A percentile compares a stretch with the other conserved stretches of the same genome.
These are phyloP conservation scores for Cheilosia soror DNA, from an alignment of 2,888 invertebrate species.

Conservation along the genomic window DNA sequence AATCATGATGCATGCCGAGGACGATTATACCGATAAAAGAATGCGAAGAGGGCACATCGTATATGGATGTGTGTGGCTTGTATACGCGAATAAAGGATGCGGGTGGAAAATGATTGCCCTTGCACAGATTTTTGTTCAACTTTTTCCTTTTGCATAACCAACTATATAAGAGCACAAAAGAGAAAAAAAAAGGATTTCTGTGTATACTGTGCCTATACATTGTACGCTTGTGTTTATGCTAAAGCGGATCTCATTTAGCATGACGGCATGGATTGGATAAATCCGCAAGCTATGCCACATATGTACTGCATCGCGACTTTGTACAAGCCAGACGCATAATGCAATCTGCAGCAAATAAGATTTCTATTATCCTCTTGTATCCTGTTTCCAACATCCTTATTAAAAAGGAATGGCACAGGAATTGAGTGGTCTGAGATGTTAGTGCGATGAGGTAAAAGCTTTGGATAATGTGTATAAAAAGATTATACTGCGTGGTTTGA, in stretches of 20 bases:
- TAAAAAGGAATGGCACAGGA: constrained; percentile 52
- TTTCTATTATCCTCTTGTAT: constrained; percentile 57
- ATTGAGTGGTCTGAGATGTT: constrained; percentile 45
- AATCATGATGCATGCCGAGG: constrained; percentile 73
- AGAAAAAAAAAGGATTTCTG: constrained; percentile 30
- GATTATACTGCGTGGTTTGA: constrained; percentile 20
- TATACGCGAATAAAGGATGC: constrained; percentile 54
- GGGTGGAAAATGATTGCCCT: constrained; percentile 70
- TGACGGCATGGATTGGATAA: constrained; percentile 29
- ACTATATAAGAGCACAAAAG: constrained; percentile 34
- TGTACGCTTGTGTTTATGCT: constrained; percentile 51
- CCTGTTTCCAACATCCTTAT: constrained; percentile 62
- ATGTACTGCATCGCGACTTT: neutral
- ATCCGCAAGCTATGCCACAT: constrained; percentile 16
- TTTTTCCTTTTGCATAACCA: constrained; percentile 30
- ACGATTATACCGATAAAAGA: constrained; percentile 72
- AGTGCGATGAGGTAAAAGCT: constrained; percentile 50
- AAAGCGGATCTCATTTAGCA: constrained; percentile 67
- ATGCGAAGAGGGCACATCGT: constrained; percentile 8
- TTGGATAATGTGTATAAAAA: neutral
- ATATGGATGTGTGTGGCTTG: constrained; percentile 28
- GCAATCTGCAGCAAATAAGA: constrained; percentile 66
- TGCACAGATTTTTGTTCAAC: constrained; percentile 57
- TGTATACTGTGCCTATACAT: constrained; percentile 15
- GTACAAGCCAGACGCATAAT: constrained; percentile 52